Base-by-base conservation (phyloP, 2,888 invertebrate species). In the Mantis religiosa region DNA sequence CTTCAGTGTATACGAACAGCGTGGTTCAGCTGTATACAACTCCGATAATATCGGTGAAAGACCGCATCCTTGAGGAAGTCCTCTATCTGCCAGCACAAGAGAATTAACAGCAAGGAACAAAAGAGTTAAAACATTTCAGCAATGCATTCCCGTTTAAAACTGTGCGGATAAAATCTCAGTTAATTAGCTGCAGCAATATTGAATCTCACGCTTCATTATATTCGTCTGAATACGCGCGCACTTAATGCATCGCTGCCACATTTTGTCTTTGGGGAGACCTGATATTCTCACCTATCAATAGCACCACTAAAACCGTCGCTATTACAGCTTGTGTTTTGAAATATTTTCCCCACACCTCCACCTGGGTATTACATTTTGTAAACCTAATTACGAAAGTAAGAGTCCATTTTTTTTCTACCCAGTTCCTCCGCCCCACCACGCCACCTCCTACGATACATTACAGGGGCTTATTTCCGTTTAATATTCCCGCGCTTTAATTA, bases 331-430 rank as follows among this genome's bases (percentile, higher is more conserved):
- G 86, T 86, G 25, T 81, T 81, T 81, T 86, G 81, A 86, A 86
- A 81, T 86, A 85, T 28, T 81, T 86, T 27, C 86, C 20, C 20
- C 30, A 81, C n/a, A 34, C 87, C 87, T 87, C 82, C 82, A 87
- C 82, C 82, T 87, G 41, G 82, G 87, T 82, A 87, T 87, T 87
- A 87, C 87, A 87, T 87, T 87, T 87, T 87, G 87, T 82, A 87
- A 87, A 87, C 87, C 87, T 87, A 87, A 87, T 87, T 87, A 87
- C 87, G 81, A 87, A 82, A 87, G 87, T 87, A 87, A 87, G 82
- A 87, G 34, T 82, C 82, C 87, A 82, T 82, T 87, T 87, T 87
- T 87, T 87, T 87, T 87, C 87, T 82, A 71, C 54, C 54, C 54
- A 71, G 82, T 82, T 87, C 82, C 82, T 87, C 86, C 71, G 28